Percentiles rank a stretch among this genome's conserved stretches.
These are phyloP conservation scores for Grammomys surdaster DNA, from an alignment of 2,113 vertebrate species.

Conservation along the genomic window DNA sequence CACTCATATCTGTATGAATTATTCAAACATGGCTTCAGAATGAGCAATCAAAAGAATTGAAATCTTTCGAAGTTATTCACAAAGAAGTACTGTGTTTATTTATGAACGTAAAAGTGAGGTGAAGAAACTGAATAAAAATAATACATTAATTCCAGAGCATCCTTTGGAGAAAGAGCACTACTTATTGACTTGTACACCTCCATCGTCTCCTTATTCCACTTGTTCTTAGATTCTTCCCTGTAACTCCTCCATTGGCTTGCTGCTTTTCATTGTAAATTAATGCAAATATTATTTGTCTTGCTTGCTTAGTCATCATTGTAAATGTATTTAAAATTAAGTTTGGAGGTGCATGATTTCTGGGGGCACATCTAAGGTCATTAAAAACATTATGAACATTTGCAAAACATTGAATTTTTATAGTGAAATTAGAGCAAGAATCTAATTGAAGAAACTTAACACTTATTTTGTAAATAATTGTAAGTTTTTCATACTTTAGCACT, in stretches of 20 bases:
- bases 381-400: background rate
- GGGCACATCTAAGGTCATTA: background rate
- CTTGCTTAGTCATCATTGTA: background rate
- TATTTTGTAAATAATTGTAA: slow-evolving; percentile 39
- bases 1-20: background rate
- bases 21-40: background rate
- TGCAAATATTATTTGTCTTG: background rate
- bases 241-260: background rate
- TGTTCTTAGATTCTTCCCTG: background rate
- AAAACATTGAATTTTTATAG: slow-evolving; percentile 21
- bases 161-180: background rate
- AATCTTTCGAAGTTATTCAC: slow-evolving; percentile 10
- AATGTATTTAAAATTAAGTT: background rate
- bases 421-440: background rate
- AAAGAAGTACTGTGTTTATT: background rate
- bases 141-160: background rate
- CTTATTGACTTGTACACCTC: background rate
- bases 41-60: background rate
- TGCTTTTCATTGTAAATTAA: background rate
- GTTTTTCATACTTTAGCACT: background rate
- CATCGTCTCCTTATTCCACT: background rate
- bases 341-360: background rate
- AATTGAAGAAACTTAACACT: background rate
- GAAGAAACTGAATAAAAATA: background rate
- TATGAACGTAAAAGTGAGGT: background rate